These are phyloP conservation scores for Polypterus bichir DNA, from an alignment of 2,113 vertebrate species.

Conservation along the genomic window DNA sequence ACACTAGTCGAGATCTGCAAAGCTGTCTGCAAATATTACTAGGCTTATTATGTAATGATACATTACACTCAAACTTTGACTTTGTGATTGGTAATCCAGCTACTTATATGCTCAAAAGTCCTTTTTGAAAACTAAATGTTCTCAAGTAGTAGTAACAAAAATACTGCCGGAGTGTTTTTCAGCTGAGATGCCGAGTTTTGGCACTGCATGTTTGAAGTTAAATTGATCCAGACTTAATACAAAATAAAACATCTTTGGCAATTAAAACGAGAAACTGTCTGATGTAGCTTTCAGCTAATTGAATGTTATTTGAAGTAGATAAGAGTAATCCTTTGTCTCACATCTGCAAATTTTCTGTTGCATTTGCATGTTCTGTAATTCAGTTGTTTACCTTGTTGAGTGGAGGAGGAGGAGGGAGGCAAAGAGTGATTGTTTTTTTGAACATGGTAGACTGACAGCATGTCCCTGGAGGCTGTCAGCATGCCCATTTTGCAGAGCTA, in stretches of 20 bases:
- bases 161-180: too few species aligned
- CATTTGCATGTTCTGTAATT: background rate
- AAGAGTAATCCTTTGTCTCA: conserved; percentile 1
- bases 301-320: conserved; percentile 5
- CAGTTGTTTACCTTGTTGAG: background rate
- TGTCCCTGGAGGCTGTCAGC: background rate
- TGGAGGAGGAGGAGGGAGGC: background rate
- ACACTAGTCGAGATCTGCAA: too few species aligned
- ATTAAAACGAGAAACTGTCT: background rate
- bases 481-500: background rate
- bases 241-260: conserved; percentile 1
- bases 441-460: background rate
- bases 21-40: too few species aligned
- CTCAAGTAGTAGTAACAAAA: too few species aligned
- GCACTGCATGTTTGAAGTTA: background rate
- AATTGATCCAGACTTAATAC: background rate
- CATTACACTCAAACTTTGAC: too few species aligned
- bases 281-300: conserved; percentile 1
- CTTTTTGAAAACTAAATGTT: too few species aligned
- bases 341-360: background rate
- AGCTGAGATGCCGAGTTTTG: background rate
- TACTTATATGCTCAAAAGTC: too few species aligned
- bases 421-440: conserved; percentile 1
- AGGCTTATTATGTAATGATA: too few species aligned
- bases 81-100: too few species aligned